phyloP scores from a whole-genome alignment of 2,888 invertebrate species.

The Leucophenga montana region DNA sequence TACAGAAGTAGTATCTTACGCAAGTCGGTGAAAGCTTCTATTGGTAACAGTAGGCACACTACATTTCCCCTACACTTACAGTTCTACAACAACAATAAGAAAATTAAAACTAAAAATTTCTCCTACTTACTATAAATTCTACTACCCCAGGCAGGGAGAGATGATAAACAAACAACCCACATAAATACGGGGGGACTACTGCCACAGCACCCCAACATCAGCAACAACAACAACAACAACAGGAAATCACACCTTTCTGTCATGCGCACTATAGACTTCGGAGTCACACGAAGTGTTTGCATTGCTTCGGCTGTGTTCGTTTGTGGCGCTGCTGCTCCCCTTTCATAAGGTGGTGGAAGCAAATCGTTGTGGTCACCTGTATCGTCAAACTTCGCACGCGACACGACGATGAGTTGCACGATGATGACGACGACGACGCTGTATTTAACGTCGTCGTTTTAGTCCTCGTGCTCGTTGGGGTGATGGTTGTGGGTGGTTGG shows the following conservation, averaged over 20 bases:
- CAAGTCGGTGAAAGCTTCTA: slow-evolving; percentile 28
- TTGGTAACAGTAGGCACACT: background rate
- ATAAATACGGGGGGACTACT: slow-evolving; percentile 7
- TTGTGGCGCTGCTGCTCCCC: slow-evolving; percentile 37
- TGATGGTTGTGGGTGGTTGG: slow-evolving; percentile 30
- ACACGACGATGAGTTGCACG: background rate
- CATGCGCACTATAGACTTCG: slow-evolving; percentile 57
- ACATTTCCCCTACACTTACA: slow-evolving; percentile 16
- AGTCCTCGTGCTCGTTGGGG: slow-evolving; percentile 30
- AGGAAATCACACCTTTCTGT: slow-evolving; percentile 59
- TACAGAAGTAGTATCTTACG: slow-evolving; percentile 28
- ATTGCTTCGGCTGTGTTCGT: slow-evolving; percentile 7
- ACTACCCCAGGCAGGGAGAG: slow-evolving; percentile 33
- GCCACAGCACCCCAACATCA: slow-evolving; percentile 22
- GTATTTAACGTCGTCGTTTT: slow-evolving; percentile 44
- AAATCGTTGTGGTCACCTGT: slow-evolving; percentile 35
- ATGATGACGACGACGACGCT: background rate
- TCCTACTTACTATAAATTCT: background rate
- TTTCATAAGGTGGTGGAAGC: slow-evolving; percentile 44
- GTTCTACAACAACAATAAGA: background rate
- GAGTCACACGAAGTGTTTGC: slow-evolving; percentile 40
- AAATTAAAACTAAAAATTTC: background rate
- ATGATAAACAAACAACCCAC: background rate
- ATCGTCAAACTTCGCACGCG: background rate
- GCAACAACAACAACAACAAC: slow-evolving; percentile 48